phyloP scores from a whole-genome alignment of 2,113 vertebrate genomes.

The Oncorhynchus clarkii region DNA sequence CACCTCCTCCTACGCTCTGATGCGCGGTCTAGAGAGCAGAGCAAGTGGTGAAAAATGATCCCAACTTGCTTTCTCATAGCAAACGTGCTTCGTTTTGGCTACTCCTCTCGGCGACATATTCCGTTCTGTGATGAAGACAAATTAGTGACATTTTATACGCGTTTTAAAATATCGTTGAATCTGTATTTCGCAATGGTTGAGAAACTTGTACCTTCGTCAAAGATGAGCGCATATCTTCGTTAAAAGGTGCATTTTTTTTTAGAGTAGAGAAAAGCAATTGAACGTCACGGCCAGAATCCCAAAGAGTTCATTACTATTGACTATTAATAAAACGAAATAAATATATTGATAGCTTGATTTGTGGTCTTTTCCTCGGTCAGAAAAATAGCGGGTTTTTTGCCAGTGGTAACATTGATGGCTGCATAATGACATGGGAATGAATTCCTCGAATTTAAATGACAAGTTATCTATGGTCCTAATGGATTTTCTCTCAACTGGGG shows the following conservation, averaged over 20 bases:
- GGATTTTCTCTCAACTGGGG: conserved; percentile 54
- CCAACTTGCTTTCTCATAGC: conserved; percentile 65
- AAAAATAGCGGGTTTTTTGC: conserved; percentile 10
- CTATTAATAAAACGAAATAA: background rate
- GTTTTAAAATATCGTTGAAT: background rate
- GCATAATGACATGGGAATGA: conserved; percentile 22
- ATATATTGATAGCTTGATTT: background rate
- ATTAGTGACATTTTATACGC: conserved; percentile 23
- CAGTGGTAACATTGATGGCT: conserved; percentile 8
- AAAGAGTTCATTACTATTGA: too few species aligned
- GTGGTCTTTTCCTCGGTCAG: conserved; percentile 8
- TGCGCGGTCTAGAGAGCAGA: conserved; percentile 55
- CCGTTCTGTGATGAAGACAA: background rate
- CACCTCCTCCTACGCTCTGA: conserved; percentile 71
- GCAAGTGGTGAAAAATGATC: conserved; percentile 58
- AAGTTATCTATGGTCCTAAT: conserved; percentile 52
- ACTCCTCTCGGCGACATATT: conserved; percentile 32
- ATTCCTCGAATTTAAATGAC: conserved; percentile 41
- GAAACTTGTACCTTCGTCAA: conserved; percentile 55
- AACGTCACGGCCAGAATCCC: background rate
- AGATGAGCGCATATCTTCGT: conserved; percentile 44
- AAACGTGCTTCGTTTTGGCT: conserved; percentile 54
- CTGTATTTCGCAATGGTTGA: conserved; percentile 26
- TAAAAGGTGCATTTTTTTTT: conserved; percentile 40
- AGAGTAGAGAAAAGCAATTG: background rate